phyloP scores from a whole-genome alignment of 2,113 vertebrate genomes.

The Syngnathus floridae region DNA sequence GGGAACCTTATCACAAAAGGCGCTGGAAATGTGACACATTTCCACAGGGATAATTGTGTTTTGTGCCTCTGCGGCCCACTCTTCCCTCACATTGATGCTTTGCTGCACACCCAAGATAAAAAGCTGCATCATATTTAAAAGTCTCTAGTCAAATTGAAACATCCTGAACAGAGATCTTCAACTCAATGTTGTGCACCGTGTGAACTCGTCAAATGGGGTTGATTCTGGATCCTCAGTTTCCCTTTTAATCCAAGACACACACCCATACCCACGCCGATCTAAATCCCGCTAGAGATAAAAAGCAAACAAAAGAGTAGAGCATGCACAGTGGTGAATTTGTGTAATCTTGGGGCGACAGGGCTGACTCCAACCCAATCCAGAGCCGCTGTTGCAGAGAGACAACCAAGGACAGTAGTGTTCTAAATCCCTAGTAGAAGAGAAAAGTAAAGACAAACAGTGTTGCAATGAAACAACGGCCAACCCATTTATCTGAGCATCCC shows the following conservation, averaged over 20 bases:
- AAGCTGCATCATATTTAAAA: conserved; percentile 45
- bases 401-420: conserved; percentile 65
- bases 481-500: conserved; percentile 70
- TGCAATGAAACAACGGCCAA: conserved; percentile 66
- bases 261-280: conserved; percentile 29
- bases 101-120: conserved; percentile 47
- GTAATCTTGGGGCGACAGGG: conserved; percentile 59
- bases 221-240: conserved; percentile 41
- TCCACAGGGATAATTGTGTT: conserved; percentile 56
- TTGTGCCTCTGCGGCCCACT: conserved; percentile 61
- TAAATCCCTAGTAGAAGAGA: conserved; percentile 60
- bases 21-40: conserved; percentile 56
- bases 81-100: conserved; percentile 47
- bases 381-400: conserved; percentile 51
- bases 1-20: conserved; percentile 62
- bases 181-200: neutral
- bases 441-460: conserved; percentile 67
- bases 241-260: conserved; percentile 43
- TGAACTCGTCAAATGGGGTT: conserved; percentile 35
- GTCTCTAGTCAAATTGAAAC: conserved; percentile 36
- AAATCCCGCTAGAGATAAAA: conserved; percentile 46
- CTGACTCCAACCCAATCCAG: conserved; percentile 54
- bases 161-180: conserved; percentile 6
- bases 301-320: conserved; percentile 36
- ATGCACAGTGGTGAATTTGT: conserved; percentile 48